phyloP scores from a whole-genome alignment of 2,797 vertebrate species.

The Brachymystax lenok region DNA sequence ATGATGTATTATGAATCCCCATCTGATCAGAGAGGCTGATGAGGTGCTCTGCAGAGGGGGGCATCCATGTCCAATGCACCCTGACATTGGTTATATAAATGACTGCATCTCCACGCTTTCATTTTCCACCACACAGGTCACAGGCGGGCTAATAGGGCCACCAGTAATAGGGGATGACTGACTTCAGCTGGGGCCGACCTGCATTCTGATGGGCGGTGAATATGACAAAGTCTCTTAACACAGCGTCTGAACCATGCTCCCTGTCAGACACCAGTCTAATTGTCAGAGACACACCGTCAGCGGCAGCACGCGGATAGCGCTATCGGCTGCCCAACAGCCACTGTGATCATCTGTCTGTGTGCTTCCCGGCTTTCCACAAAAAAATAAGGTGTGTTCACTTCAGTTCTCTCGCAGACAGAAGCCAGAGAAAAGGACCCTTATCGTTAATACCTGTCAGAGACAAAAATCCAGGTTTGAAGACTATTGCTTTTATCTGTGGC shows the following conservation, averaged over 20 bases:
- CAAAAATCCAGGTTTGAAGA: constrained; percentile 63
- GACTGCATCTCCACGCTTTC: constrained; percentile 70
- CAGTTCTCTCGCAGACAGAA: constrained; percentile 53
- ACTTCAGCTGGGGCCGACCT: constrained; percentile 70
- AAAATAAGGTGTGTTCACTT: constrained; percentile 58
- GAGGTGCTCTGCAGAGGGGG: constrained; percentile 55
- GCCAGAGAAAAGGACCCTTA: constrained; percentile 48
- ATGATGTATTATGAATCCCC: constrained; percentile 84
- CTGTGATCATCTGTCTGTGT: constrained; percentile 70
- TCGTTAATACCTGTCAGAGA: constrained; percentile 64
- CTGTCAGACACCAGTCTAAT: constrained; percentile 76
- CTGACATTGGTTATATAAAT: constrained; percentile 79
- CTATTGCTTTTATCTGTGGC: constrained; percentile 61
- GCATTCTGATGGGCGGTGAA: constrained; percentile 70
- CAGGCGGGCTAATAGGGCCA: constrained; percentile 68
- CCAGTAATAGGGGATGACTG: constrained; percentile 78
- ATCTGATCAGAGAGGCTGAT: constrained; percentile 75
- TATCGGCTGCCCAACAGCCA: constrained; percentile 63
- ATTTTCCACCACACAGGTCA: constrained; percentile 69
- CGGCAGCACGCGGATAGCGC: constrained; percentile 60
- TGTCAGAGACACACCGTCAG: constrained; percentile 71
- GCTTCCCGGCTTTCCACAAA: constrained; percentile 53
- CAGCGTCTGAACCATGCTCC: constrained; percentile 63
- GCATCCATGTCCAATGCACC: constrained; percentile 73
- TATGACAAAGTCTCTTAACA: constrained; percentile 79